These are phyloP conservation scores for Acipenser ruthenus DNA, from an alignment of 2,797 vertebrate genomes.

Conservation along the genomic window DNA sequence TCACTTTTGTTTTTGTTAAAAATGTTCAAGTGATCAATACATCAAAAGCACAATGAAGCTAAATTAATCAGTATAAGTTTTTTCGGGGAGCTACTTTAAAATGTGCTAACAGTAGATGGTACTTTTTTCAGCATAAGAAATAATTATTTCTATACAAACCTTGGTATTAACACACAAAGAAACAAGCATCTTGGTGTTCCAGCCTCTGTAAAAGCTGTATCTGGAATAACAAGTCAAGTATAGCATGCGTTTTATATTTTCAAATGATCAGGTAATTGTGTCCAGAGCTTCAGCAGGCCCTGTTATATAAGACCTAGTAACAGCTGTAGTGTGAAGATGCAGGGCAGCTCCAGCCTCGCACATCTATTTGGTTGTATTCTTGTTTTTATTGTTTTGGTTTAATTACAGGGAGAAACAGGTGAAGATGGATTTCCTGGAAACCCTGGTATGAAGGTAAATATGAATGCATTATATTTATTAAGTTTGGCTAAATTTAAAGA, in stretches of 20 bases:
- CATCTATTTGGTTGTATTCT: slow-evolving; percentile 43
- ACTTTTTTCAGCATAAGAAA: too few species aligned
- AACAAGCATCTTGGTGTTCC: too few species aligned
- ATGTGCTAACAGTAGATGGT: too few species aligned
- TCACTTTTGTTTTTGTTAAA: too few species aligned
- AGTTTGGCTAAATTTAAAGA: neutral
- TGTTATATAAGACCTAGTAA: slow-evolving; percentile 38
- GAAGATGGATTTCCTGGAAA: slow-evolving; percentile 32
- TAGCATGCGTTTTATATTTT: slow-evolving; percentile 7
- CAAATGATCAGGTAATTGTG: slow-evolving; percentile 53
- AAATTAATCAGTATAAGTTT: too few species aligned
- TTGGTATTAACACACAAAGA: too few species aligned
- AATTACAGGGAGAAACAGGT: slow-evolving; percentile 41
- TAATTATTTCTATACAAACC: too few species aligned
- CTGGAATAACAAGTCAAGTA: too few species aligned
- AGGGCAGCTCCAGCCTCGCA: slow-evolving; percentile 35
- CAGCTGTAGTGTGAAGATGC: slow-evolving; percentile 48
- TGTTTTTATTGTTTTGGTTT: slow-evolving; percentile 23
- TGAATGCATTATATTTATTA: neutral
- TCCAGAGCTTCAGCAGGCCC: slow-evolving; percentile 46
- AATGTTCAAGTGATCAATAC: too few species aligned
- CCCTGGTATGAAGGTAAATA: slow-evolving; percentile 43
- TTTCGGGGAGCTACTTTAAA: too few species aligned
- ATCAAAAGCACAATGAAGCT: too few species aligned
- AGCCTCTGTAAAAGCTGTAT: too few species aligned